Conservation (phyloP, 2,113 vertebrate genomes). For the Todiramphus chloris region DNA sequence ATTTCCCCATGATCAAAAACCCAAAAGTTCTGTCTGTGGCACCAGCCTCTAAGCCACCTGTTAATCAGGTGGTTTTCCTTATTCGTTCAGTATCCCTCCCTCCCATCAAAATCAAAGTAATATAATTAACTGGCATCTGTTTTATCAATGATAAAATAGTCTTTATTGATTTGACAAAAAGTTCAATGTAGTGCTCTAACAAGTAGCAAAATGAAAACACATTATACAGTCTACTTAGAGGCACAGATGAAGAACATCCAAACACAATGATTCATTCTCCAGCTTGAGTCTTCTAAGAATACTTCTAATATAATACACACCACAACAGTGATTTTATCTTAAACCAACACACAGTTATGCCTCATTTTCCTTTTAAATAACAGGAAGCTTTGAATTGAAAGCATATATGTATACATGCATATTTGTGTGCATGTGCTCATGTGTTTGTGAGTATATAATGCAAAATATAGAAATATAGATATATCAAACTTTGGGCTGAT, state of each 20-base stretch:
- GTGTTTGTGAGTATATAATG: not conserved
- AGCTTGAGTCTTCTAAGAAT: not conserved
- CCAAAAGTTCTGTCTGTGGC: too few relatives aligned
- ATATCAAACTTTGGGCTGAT: not conserved
- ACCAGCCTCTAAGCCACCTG: too few relatives aligned
- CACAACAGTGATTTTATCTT: not conserved
- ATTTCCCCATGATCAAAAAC: too few relatives aligned
- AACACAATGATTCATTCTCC: not conserved
- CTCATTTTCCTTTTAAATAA: not conserved
- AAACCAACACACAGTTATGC: not conserved
- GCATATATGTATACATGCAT: not conserved
- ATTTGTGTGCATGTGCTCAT: not conserved
- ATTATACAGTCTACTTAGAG: not conserved
- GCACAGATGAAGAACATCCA: not conserved
- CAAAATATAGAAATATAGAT: not conserved
- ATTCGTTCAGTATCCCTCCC: too few relatives aligned
- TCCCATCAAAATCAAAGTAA: not conserved
- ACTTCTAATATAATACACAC: not conserved
- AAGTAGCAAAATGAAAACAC: not conserved
- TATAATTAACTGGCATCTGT: not conserved
- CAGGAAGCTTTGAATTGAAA: not conserved
- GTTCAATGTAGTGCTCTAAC: not conserved
- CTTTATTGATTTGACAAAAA: not conserved
- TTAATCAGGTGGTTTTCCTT: too few relatives aligned
- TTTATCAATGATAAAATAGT: not conserved